Percentiles rank a stretch among this genome's conserved stretches.
Evolutionary conservation across 2,797 vertebrate genomes (phyloP).

Genomic region (Sebastiscus albofasciatus): DNA sequence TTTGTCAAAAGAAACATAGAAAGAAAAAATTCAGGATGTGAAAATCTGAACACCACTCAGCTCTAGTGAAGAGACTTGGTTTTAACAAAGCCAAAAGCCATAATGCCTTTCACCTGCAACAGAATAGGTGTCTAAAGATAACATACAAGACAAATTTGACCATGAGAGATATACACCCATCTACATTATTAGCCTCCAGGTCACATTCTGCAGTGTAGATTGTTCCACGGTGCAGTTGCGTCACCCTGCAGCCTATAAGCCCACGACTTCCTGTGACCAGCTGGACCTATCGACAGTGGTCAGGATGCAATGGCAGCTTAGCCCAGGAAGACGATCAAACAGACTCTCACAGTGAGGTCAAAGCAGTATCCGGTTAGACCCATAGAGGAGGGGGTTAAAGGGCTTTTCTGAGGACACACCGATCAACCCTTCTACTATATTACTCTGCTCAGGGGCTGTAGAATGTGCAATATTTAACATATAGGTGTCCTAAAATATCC

Average conservation of each 20-base stretch:
- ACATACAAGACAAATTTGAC: not conserved
- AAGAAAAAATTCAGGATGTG: not conserved
- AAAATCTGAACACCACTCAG: not conserved
- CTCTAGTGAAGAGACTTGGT: not conserved
- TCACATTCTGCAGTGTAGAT: constrained; percentile 10
- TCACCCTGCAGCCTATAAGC: constrained; percentile 44
- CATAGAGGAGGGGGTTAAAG: not conserved
- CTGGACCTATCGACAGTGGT: constrained; percentile 43
- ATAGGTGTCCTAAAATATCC: not conserved
- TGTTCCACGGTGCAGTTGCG: constrained; percentile 23
- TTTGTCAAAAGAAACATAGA: not conserved
- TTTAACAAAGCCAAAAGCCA: not conserved
- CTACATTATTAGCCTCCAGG: not conserved
- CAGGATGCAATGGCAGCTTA: constrained; percentile 56
- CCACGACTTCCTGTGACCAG: constrained; percentile 65
- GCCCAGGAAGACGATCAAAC: constrained; percentile 62
- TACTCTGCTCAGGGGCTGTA: constrained; percentile 6
- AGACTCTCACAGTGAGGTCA: constrained; percentile 54
- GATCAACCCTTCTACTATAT: constrained; percentile 23
- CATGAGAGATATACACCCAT: not conserved
- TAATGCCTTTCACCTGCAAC: not conserved
- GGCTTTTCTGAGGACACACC: constrained; percentile 14
- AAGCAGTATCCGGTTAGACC: constrained; percentile 44
- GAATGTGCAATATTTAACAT: not conserved
- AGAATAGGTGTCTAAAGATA: constrained; percentile 10